Base-by-base conservation (phyloP, 1,140 invertebrate species). In the Asobara japonica region DNA sequence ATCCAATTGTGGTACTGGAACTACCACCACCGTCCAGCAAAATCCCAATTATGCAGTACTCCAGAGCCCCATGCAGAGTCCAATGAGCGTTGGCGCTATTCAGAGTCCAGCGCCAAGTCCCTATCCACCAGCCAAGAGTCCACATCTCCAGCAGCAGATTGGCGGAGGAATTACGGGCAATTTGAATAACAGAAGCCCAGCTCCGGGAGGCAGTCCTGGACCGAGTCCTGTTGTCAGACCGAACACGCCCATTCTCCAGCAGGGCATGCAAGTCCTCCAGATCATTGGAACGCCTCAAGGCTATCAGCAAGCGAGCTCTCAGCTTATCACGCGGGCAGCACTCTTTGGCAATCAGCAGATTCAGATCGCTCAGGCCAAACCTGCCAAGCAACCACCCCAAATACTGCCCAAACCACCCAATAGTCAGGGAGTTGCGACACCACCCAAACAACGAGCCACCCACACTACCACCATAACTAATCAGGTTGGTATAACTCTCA, bases 181-280 rank as follows among this genome's bases (percentile, higher is more conserved):
- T 36, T 73, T 87, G 16, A 86, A 83, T 69, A 86, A 86, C 65
- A 81, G 83, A 72, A 87, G 86, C 78, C 85, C 86, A 48, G 85
- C 82, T 41, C 82, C 85, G 33, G 84, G 83, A 36, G 82, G 85
- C 6, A 87, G 86, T 75, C 86, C 86, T 72, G 86, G 86, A 16
- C 51, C 51, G 8, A 56, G 20, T 67, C 86, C 85, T 61, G 82
- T 85, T 80, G 86, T 87, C 30, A 82, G 86, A 72, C 82, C 86
- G 13, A 87, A 84, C 71, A 87, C 86, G 38, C 86, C 86, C 0
- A 85, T 87, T 69, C 68, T 87, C 18, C 86, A 87, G 65, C 86
- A 86, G 77, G 85, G 86, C 16, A 87, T 87, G 86, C 86, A 87
- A 67, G 86, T 87, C 38, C 73, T 87, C n/a, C 86, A 87, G 82